Conservation (phyloP, 1,140 invertebrate genomes). For the Octopus sinensis region DNA sequence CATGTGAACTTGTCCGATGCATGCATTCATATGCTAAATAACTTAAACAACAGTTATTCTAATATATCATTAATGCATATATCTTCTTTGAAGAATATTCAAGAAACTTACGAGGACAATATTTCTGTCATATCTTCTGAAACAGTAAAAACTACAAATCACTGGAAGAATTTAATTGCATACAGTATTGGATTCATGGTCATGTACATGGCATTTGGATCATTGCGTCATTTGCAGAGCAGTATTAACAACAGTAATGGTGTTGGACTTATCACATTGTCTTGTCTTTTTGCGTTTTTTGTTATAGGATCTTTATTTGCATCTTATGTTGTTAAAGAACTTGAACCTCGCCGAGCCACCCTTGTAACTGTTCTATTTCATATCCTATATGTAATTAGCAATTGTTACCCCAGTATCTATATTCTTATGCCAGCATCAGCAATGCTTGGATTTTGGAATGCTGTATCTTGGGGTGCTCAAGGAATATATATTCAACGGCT, state of each 20-base stretch:
- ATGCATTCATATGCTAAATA: neutral
- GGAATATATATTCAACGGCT: conserved; percentile 45
- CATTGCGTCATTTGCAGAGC: conserved; percentile 48
- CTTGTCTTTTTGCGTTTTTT: conserved; percentile 31
- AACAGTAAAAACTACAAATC: conserved; percentile 15
- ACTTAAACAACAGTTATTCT: neutral
- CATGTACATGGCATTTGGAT: conserved; percentile 38
- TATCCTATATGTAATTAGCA: conserved; percentile 39
- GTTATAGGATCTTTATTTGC: conserved; percentile 44
- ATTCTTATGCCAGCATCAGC: conserved; percentile 37
- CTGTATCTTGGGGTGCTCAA: conserved; percentile 45
- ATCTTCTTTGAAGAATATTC: neutral
- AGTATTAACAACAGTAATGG: conserved; percentile 43
- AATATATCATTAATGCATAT: neutral
- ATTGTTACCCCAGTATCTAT: conserved; percentile 43
- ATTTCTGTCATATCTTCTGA: too few relatives aligned
- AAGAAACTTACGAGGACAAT: neutral
- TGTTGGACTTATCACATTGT: conserved; percentile 38
- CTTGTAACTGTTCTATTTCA: conserved; percentile 32
- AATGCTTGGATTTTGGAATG: conserved; percentile 37
- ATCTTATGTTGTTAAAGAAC: conserved; percentile 37
- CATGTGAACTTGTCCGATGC: conserved; percentile 2
- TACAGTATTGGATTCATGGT: conserved; percentile 38
- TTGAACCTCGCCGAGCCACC: conserved; percentile 37
- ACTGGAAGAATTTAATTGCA: conserved; percentile 36